Conservation (phyloP, 2,888 invertebrate genomes). For the Cataglyphis livida region DNA sequence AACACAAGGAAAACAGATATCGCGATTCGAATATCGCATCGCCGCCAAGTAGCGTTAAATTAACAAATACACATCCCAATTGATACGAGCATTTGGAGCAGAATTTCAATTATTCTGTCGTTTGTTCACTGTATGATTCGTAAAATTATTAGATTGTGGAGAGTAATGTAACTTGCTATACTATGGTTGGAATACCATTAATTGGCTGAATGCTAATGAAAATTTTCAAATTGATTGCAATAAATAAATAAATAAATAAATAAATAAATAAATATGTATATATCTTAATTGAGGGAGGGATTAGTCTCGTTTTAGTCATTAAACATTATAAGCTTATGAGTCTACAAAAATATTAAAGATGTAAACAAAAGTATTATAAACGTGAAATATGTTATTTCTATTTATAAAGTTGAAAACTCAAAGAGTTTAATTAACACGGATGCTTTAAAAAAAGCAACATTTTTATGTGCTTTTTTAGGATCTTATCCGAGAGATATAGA, state of each 20-base stretch:
- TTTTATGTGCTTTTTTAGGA: not conserved
- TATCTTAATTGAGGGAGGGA: not conserved
- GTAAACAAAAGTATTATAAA: not conserved
- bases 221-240: slow-evolving; percentile 39
- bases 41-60: slow-evolving; percentile 56
- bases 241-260: not conserved
- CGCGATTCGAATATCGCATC: not conserved
- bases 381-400: too few relatives aligned
- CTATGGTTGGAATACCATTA: slow-evolving; percentile 38
- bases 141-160: slow-evolving; percentile 66
- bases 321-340: not conserved
- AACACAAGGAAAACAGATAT: slow-evolving; percentile 50
- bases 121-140: slow-evolving; percentile 46
- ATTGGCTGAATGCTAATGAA: slow-evolving; percentile 38
- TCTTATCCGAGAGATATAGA: not conserved
- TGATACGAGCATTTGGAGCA: slow-evolving; percentile 39
- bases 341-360: not conserved
- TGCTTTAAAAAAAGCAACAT: not conserved
- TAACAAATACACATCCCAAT: slow-evolving; percentile 53
- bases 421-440: not conserved
- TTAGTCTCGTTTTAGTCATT: not conserved
- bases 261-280: too few relatives aligned
- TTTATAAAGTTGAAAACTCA: not conserved
- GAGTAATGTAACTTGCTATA: slow-evolving; percentile 11
- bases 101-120: slow-evolving; percentile 68